These are phyloP conservation scores for Semaprochilodus insignis DNA, from an alignment of 2,797 vertebrate species.

Conservation along the genomic window DNA sequence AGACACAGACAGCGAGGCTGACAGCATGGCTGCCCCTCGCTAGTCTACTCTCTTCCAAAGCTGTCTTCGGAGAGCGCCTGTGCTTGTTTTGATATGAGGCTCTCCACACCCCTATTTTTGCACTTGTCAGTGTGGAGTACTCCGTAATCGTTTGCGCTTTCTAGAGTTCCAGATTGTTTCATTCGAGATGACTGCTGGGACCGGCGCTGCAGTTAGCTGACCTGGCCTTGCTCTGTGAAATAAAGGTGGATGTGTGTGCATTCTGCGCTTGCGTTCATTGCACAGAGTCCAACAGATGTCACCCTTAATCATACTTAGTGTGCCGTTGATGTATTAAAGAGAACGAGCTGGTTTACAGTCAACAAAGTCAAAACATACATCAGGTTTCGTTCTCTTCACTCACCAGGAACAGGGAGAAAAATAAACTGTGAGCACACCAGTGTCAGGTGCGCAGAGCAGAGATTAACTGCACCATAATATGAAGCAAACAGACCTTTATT, in stretches of 20 bases:
- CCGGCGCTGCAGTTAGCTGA: neutral
- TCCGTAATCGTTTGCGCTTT: conserved; percentile 48
- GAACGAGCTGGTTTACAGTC: conserved; percentile 35
- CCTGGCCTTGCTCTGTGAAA: neutral
- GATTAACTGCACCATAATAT: conserved; percentile 43
- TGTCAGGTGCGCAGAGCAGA: conserved; percentile 36
- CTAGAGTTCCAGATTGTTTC: conserved; percentile 43
- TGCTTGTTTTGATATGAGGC: conserved; percentile 25
- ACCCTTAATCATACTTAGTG: neutral
- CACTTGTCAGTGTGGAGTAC: conserved; percentile 42
- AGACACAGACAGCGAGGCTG: conserved; percentile 36
- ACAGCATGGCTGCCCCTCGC: conserved; percentile 12
- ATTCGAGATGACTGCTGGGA: neutral
- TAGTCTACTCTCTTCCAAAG: conserved; percentile 19
- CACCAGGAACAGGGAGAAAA: conserved; percentile 23
- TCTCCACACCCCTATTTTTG: conserved; percentile 28
- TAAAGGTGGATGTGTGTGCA: neutral
- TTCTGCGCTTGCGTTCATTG: neutral
- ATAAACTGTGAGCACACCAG: conserved; percentile 43
- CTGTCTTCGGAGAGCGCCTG: conserved; percentile 15
- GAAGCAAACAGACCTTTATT: conserved; percentile 56
- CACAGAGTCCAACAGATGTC: conserved; percentile 3
- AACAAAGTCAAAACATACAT: conserved; percentile 39
- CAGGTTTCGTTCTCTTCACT: neutral
- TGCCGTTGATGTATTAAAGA: conserved; percentile 11